Evolutionary conservation across 2,888 invertebrate species (phyloP), one percentile per base, ranked within the genome.

Genomic region (Pristionchus arcanus): DNA sequence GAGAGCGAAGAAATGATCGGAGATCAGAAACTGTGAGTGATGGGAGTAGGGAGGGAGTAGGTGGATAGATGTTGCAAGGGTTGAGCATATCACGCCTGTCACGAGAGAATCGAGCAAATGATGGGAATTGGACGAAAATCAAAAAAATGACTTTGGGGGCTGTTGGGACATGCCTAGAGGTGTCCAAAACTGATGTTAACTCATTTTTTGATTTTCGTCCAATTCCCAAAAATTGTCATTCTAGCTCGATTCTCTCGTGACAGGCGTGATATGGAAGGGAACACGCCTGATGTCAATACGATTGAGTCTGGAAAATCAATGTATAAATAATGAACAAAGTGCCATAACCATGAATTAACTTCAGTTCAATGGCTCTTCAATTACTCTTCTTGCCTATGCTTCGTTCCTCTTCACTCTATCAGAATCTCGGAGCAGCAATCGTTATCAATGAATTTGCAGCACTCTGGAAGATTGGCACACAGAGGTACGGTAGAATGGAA

Each of bases 381-480:
- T 90, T 93, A 2, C 91, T 93, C 77, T 94, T 94, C 90, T 71
- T 91, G 31, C 94, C 94, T 19, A 93, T 91, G 87, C 90, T 94
- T 28, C 91, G 91, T 28, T 93, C 94, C 16, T 91, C 90, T 55
- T 91, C 92, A 16, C 91, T 94, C 19, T 93, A 92, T 90, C 93
- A 93, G 42, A 91, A 93, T 71, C 90, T 94, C 13, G 94, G 94
- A 66, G 92, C 92, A 11, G 93, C 93, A 0, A 88, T 94, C 19
- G 84, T 93, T 19, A 81, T 93, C 77, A 93, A 93, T 84, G 92
- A 92, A 87, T 94, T 93, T 92, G 93, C 93, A 0, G 90, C 91
- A 31, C 87, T 81, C 1, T 90, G 89, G 68, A 89, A 90, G 59
- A 83, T 55, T 13, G 89, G 83, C 13, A 7, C 53, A 7, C 71